Evolutionary conservation across 1,140 invertebrate genomes (phyloP), one percentile per base, ranked within the genome.

Genomic region (Oryctes rhinoceros): DNA sequence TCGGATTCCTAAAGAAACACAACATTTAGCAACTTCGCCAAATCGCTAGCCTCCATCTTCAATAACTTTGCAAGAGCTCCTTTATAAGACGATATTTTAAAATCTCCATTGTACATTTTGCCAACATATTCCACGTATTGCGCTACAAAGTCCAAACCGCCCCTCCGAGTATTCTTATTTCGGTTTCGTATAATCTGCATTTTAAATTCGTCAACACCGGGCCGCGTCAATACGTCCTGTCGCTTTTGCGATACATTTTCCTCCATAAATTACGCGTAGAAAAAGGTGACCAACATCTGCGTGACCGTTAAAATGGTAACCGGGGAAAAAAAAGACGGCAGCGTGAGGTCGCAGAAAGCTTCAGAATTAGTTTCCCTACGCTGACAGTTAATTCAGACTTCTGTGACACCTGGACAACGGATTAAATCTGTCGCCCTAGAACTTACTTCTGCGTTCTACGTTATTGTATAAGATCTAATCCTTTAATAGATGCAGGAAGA

Each of bases 281-380:
- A 53, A 53, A 53, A 53, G 49, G 49, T 53, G 49, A 53, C 49
- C 49, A 53, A 53, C 49, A 53, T 53, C 49, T 53, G 49, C 49
- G 49, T 53, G 49, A 53, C 49, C 49, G 49, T 53, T 53, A 11
- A 53, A 53, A 53, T 53, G 49, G 9, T 53, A 53, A 53, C 49
- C 49, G n/a, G 13, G 7, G 9, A 44, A 44, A 44, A 44, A 53
- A 53, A 53, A 1, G 49, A 53, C n/a, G 49, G 49, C 49, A 15
- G 49, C 49, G 49, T 53, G 49, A 53, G 49, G 49, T 53, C 49
- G 49, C 49, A 53, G 49, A 53, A 18, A 53, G 49, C 13, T 53
- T 53, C n/a, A 53, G 49, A 53, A 53, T 53, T 53, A 53, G 49
- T 53, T 53, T 53, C 49, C n/a, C 49, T 53, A 4, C 49, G 49